phyloP scores from a whole-genome alignment of 23 tunicate genomes.

The Corella eumyota region DNA sequence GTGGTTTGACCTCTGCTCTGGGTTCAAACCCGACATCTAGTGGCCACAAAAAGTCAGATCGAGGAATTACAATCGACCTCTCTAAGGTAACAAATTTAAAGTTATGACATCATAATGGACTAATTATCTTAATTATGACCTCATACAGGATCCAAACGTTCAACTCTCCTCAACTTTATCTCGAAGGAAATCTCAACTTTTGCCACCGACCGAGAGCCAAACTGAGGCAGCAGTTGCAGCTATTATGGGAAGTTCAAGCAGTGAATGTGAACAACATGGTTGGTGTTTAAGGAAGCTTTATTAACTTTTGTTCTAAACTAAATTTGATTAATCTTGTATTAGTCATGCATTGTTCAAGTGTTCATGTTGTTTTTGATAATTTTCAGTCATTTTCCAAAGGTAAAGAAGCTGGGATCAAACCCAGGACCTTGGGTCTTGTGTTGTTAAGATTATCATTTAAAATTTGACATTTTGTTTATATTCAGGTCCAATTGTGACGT shows the following conservation, averaged over 20 bases:
- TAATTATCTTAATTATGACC: too few relatives aligned
- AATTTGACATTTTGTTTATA: too few relatives aligned
- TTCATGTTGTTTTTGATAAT: too few relatives aligned
- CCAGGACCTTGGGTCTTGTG: too few relatives aligned
- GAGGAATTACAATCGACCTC: slow-evolving; percentile 70
- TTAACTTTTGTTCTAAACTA: not conserved
- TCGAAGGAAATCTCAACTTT: slow-evolving; percentile 28
- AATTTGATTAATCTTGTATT: not conserved
- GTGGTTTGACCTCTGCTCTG: slow-evolving; percentile 41
- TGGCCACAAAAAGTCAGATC: not conserved
- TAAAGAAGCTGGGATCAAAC: too few relatives aligned
- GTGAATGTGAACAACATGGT: too few relatives aligned
- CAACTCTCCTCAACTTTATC: slow-evolving; percentile 24
- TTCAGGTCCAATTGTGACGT: too few relatives aligned
- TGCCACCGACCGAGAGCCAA: slow-evolving; percentile 43
- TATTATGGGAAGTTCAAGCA: slow-evolving; percentile 24
- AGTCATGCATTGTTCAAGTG: not conserved
- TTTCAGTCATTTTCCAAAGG: too few relatives aligned
- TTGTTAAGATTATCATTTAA: too few relatives aligned
- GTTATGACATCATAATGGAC: too few relatives aligned
- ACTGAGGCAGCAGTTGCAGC: slow-evolving; percentile 85
- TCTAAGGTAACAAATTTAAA: too few relatives aligned
- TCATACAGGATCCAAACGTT: slow-evolving; percentile 32
- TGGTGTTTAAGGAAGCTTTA: not conserved
- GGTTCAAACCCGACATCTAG: not conserved